phyloP scores from a whole-genome alignment of 2,888 invertebrate genomes.

The Rhyacophila evoluta region DNA sequence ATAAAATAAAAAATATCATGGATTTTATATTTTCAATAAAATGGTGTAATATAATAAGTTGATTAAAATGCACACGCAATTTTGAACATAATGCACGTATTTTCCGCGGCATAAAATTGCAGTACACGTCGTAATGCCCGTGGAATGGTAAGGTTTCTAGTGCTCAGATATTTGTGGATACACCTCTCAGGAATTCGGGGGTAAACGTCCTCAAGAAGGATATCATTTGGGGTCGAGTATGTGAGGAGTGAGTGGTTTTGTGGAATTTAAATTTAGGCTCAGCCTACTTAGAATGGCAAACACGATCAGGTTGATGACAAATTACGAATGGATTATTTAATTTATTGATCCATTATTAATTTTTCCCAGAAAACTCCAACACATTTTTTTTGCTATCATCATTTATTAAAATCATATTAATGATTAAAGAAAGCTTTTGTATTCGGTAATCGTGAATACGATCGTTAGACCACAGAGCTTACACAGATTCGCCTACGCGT shows the following conservation, averaged over 20 bases:
- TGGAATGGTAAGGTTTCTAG: slow-evolving; percentile 1
- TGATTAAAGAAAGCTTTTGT: too few relatives aligned
- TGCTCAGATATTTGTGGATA: slow-evolving; percentile 15
- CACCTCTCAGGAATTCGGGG: not conserved
- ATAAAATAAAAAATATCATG: too few relatives aligned
- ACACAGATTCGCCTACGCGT: too few relatives aligned
- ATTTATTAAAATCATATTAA: too few relatives aligned
- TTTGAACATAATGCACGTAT: slow-evolving; percentile 7
- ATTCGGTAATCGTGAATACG: too few relatives aligned
- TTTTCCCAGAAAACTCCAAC: too few relatives aligned
- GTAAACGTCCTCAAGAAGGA: slow-evolving; percentile 1
- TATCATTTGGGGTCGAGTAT: not conserved
- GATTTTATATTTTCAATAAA: too few relatives aligned
- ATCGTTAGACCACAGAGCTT: too few relatives aligned
- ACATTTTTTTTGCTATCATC: too few relatives aligned
- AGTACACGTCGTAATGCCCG: not conserved
- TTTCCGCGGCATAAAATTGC: not conserved
- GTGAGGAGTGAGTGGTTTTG: slow-evolving; percentile 10
- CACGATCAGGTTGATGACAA: not conserved
- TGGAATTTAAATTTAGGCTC: not conserved
- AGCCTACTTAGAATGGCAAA: not conserved
- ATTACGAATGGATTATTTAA: not conserved
- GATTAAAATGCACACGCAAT: not conserved
- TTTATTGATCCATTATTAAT: too few relatives aligned
- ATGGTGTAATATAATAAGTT: too few relatives aligned